Evolutionary conservation across 1,140 invertebrate species (phyloP), one percentile per base, ranked within the genome.

Genomic region (silkworm (Bombyx mori)): DNA sequence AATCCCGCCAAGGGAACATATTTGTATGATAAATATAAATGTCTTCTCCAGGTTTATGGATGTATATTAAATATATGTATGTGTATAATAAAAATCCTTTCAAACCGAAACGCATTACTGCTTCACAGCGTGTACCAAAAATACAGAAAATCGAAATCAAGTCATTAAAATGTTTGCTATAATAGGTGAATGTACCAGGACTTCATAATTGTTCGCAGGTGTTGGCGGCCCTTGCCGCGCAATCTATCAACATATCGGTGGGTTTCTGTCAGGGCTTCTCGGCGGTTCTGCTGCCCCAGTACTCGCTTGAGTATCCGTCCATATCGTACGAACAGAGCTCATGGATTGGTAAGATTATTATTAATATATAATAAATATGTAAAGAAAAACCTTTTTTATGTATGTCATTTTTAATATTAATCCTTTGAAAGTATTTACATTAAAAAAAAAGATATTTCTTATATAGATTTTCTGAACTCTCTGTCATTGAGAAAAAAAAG

Each of bases 231-330:
- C 70, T 93, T 47, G 92, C 91, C 12, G 92, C 92, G 3, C 93
- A 94, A 71, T 92, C 91, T 0, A 92, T 92, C 59, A 93, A 93
- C 66, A 92, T 94, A 68, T 93, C 92, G 22, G 92, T 94, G 26
- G 93, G 93, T 2, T 90, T 94, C 62, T 92, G 91, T 42, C 93
- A 94, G 73, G 92, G 92, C 44, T 94, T 92, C 88, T 93, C 92
- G 53, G 92, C 93, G 0, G 91, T 94, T 26, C 88, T 94, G 61
- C 75, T 94, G 56, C 93, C 93, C 18, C 92, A 93, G 79, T 89
- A 94, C 42, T 71, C 88, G 4, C 85, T 88, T 35, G 78, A 88
- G 8, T 77, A 88, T 12, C 89, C 90, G 9, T 82, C 88, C 6
- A 88, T 92, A 43, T 86, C 90, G 7, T 86, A 88, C 26, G 90